Evolutionary conservation across 2,888 invertebrate species (phyloP), one percentile per base, ranked within the genome.

Genomic region (Troglohyphantes excavatus): DNA sequence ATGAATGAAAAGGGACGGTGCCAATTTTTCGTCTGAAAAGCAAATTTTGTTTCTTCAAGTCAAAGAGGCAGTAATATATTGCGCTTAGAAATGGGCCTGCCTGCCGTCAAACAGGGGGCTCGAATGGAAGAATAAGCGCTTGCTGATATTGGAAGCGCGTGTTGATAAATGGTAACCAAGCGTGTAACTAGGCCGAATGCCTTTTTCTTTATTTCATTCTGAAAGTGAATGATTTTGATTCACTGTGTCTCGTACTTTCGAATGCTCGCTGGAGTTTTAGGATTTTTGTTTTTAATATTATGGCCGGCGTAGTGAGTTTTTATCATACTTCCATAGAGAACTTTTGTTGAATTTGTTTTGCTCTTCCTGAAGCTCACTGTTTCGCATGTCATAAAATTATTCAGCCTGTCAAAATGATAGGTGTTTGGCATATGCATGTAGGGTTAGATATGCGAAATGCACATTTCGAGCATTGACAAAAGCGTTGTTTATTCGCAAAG

Each of bases 1-100:
- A 86, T 86, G 86, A 86, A 78, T 70, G 70, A 86, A 75, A 82
- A 59, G n/a, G 21, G 17, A 3, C 6, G 2, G 70, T 26, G 39
- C 46, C 33, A 23, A 39, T 76, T 75, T 68, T 63, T 9, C 59
- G 43, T 27, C n/a, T 61, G 70, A 78, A 68, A 70, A 86, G 59
- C 70, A 78, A 68, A 85, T 76, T 70, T 79, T 87, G 78, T 72
- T 86, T 86, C 72, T 72, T 61, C 29, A 83, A 65, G 61, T 73
- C 72, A 73, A 83, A 78, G 61, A 70, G 68, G 61, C 13, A n/a
- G 59, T 59, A 82, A 81, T 82, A 68, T 67, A 88, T 82, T 82
- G 82, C 39, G 21, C 73, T 87, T 79, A 87, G 79, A 87, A 87
- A 87, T 79, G 70, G 63, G 29, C 27, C 53, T 53, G 33, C 27